Evolutionary conservation across 2,113 vertebrate species (phyloP), one percentile per base, ranked within the genome.

Genomic region (Gobiocypris rarus): DNA sequence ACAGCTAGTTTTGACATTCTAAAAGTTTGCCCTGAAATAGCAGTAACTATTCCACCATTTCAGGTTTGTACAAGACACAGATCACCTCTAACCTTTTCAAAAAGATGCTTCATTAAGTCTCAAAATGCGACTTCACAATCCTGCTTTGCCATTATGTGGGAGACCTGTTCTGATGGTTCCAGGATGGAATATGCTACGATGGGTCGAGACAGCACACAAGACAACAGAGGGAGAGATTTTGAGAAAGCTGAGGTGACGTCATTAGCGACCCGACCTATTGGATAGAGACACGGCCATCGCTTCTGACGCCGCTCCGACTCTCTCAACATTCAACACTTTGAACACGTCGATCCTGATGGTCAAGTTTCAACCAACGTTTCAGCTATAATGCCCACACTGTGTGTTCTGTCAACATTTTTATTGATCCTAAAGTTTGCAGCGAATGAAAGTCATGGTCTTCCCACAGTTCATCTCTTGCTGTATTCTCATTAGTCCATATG

Each of bases 211-310:
- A 48, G 61, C 71, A 43, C 70, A 74, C 69, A 78, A 81, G 56
- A 77, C 81, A 74, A 84, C 84, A 83, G 81, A 61, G 63, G 71
- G 58, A 19, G 48, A 77, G 58, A 77, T 83, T 87, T 89, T 89
- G 88, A 89, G 88, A 89, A 87, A 89, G 88, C 88, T 84, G 88
- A 89, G 88, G 88, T 89, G 88, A 87, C 88, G 88, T 89, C 88
- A 89, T 89, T 84, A 89, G 88, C 88, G 88, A 89, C 88, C 88
- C 88, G 88, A 89, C 88, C 88, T 89, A 89, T 89, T 89, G 86
- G 86, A 87, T 87, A 87, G 86, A 87, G 88, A 89, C 86, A 89
- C 88, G 88, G 88, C 88, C 88, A 89, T 89, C 88, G 88, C 88
- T 89, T 89, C 88, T 89, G 88, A 89, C 88, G 88, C 88, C 88